Base-by-base conservation (phyloP, 2,888 invertebrate species). In the Pristionchus arcanus region DNA sequence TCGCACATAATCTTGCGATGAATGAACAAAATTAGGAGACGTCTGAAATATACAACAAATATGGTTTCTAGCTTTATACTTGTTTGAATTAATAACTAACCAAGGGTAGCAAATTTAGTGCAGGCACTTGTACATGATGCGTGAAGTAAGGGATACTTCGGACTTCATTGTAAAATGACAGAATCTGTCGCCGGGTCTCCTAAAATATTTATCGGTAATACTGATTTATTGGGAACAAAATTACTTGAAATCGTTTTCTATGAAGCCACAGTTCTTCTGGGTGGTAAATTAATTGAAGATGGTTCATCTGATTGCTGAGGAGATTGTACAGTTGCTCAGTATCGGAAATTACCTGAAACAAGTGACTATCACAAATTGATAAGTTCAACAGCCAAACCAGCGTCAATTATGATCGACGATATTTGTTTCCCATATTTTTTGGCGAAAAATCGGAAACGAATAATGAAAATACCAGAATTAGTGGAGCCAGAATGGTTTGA, bases 291-390 rank as follows among this genome's bases (percentile, higher is more conserved):
- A 94, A 97, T 96, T 99, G 99, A 91, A 99, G 96, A 93, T 97
- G 97, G 96, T 99, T 99, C 95, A 99, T 96, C 92, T 99, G 97
- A 94, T 98, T 98, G 91, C 99, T 99, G 94, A 97, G 97, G 95
- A 97, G 97, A 96, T 97, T 21, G 25, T 71, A 71, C 31, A 71
- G 9, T 34, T 71, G 31, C 4, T 15, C 31, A 31, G 71, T 71
- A 21, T 71, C 71, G 15, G 3, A 34, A 21, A 71, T 71, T 2
- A 71, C 71, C 71, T 71, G 16, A 2, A 63, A 63, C 9, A n/a
- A n/a, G n/a, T n/a, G n/a, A n/a, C n/a, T n/a, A n/a, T n/a, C n/a
- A n/a, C n/a, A n/a, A n/a, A n/a, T n/a, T n/a, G n/a, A n/a, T n/a
- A n/a, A n/a, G n/a, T n/a, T n/a, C n/a, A n/a, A n/a, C n/a, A n/a